Conservation (phyloP, 2,113 vertebrate species). For the Gopherus evgoodei region DNA sequence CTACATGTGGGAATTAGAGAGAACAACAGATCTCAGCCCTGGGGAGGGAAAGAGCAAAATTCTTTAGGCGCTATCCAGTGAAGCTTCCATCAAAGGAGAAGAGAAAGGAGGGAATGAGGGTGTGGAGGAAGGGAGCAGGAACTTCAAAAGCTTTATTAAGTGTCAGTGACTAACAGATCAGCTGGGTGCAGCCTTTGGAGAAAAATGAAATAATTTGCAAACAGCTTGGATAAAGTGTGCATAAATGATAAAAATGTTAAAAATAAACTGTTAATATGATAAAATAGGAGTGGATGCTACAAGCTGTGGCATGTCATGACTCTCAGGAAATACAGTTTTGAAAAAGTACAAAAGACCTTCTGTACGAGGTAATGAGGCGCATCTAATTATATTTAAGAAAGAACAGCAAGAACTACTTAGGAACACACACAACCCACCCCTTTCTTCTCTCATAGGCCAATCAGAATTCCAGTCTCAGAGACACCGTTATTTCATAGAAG, state of each 20-base stretch:
- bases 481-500: conserved; percentile 82
- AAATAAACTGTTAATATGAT: conserved; percentile 58
- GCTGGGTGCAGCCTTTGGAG: conserved; percentile 55
- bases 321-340: conserved; percentile 73
- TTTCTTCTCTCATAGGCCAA: conserved; percentile 72
- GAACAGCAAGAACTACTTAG: conserved; percentile 76
- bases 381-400: conserved; percentile 85
- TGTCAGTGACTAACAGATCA: conserved; percentile 1
- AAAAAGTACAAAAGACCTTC: conserved; percentile 81
- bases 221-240: conserved; percentile 42
- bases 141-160: not conserved
- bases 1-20: conserved; percentile 48
- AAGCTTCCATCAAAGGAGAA: not conserved
- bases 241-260: conserved; percentile 52
- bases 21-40: conserved; percentile 40
- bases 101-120: not conserved
- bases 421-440: conserved; percentile 64
- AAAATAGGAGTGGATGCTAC: conserved; percentile 54
- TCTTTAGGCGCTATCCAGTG: not conserved
- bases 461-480: conserved; percentile 66
- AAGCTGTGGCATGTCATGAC: conserved; percentile 37
- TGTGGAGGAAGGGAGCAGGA: conserved; percentile 22
- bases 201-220: conserved; percentile 72
- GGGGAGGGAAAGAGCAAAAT: not conserved
- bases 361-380: conserved; percentile 82